phyloP scores from a whole-genome alignment of 2,888 invertebrate genomes.

The Mactromeris polynyma region DNA sequence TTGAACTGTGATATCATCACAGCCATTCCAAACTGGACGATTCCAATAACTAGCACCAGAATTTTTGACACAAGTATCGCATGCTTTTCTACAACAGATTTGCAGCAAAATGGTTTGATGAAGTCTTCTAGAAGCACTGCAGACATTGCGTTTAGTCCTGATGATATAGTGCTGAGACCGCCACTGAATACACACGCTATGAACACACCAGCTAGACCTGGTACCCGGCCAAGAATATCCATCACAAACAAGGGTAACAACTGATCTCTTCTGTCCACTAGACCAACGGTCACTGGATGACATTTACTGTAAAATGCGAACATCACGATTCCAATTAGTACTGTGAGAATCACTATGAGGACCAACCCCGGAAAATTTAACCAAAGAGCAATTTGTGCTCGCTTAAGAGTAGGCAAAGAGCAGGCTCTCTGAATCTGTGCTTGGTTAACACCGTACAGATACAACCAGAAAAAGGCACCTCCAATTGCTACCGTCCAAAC shows the following conservation, averaged over 20 bases:
- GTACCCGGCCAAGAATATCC: constrained; percentile 91
- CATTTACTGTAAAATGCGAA: constrained; percentile 62
- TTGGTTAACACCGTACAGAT: constrained; percentile 97
- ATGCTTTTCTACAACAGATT: constrained; percentile 38
- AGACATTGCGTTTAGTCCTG: constrained; percentile 65
- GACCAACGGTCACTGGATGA: constrained; percentile 52
- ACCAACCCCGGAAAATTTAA: constrained; percentile 53
- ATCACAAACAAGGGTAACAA: constrained; percentile 96
- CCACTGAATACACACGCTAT: constrained; percentile 98
- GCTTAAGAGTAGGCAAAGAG: constrained; percentile 93
- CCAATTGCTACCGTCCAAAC: constrained; percentile 95
- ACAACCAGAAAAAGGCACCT: constrained; percentile 97
- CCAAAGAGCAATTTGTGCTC: constrained; percentile 88
- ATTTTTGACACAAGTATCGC: constrained; percentile 52
- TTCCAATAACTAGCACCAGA: constrained; percentile 54
- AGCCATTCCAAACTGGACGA: constrained; percentile 59
- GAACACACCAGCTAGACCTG: constrained; percentile 95
- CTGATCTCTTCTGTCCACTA: constrained; percentile 87
- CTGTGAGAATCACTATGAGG: constrained; percentile 44
- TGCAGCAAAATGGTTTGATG: constrained; percentile 55
- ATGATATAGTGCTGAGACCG: constrained; percentile 90
- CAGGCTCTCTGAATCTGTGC: constrained; percentile 97
- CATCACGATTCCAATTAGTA: constrained; percentile 62
- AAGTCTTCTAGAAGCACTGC: constrained; percentile 64
- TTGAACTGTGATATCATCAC: constrained; percentile 54